Evolutionary conservation across 2,113 vertebrate species (phyloP).

Genomic region (Vulpes ferrilata): DNA sequence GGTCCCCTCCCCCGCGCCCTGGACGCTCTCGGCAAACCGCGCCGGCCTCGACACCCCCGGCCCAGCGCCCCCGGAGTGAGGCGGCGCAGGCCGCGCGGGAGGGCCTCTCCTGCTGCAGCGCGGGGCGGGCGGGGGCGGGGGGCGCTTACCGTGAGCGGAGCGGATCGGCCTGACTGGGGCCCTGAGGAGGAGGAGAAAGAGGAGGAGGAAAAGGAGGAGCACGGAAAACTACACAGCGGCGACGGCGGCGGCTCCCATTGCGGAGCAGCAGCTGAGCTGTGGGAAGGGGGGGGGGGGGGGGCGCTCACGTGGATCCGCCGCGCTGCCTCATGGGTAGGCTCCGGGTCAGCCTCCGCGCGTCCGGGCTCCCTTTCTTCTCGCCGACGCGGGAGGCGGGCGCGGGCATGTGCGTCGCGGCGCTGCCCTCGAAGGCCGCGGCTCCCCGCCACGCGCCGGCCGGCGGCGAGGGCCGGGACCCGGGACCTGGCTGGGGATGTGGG

Average conservation of each 20-base stretch:
- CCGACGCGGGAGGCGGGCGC: slow-evolving; percentile 39
- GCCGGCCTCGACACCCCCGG: slow-evolving; percentile 68
- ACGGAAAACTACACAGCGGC: slow-evolving; percentile 58
- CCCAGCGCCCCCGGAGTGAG: slow-evolving; percentile 71
- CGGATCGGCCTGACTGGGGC: slow-evolving; percentile 79
- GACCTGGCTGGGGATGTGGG: fast-evolving
- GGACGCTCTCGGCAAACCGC: slow-evolving; percentile 63
- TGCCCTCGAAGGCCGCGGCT: not conserved
- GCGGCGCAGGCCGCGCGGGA: slow-evolving; percentile 73
- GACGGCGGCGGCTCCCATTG: slow-evolving; percentile 69
- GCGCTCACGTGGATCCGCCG: slow-evolving; percentile 51
- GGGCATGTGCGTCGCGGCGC: slow-evolving; percentile 41
- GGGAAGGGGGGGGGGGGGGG: slow-evolving; percentile 23
- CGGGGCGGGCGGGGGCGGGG: slow-evolving; percentile 73
- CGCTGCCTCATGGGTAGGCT: slow-evolving; percentile 83
- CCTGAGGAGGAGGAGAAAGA: slow-evolving; percentile 79
- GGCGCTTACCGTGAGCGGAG: slow-evolving; percentile 80
- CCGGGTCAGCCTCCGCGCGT: slow-evolving; percentile 33
- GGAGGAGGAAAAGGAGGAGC: slow-evolving; percentile 81
- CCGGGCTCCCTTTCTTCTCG: slow-evolving; percentile 64
- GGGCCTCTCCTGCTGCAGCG: slow-evolving; percentile 66
- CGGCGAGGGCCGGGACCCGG: not conserved
- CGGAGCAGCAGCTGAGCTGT: slow-evolving; percentile 63
- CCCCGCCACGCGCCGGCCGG: not conserved
- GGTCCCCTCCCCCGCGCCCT: slow-evolving; percentile 56